These are phyloP conservation scores for Trypoxylon attenuatum DNA, from an alignment of 2,888 invertebrate genomes.

Conservation along the genomic window DNA sequence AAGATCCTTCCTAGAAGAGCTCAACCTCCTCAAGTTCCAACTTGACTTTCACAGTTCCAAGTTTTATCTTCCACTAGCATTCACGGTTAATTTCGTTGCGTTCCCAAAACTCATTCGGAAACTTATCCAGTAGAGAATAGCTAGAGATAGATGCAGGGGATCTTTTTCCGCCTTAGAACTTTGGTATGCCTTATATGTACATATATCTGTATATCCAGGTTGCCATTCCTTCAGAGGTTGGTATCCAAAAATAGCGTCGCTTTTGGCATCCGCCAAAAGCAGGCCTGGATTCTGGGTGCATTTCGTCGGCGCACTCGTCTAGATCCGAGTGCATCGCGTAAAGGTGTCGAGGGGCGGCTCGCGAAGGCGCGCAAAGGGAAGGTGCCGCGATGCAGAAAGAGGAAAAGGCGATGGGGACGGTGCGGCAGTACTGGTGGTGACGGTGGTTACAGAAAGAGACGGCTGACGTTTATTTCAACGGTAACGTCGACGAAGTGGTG, in stretches of 20 bases:
- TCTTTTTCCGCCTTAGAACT: too few species aligned
- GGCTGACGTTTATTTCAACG: conserved; percentile 45
- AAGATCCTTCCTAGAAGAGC: conserved; percentile 32
- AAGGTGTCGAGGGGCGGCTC: background rate
- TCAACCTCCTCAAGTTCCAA: conserved; percentile 20
- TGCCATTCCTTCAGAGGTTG: too few species aligned
- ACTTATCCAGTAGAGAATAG: too few species aligned
- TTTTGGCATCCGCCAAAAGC: too few species aligned
- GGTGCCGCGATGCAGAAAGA: conserved; percentile 4
- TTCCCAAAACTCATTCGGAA: too few species aligned
- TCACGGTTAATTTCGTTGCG: too few species aligned
- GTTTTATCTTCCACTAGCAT: background rate
- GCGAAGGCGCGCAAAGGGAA: conserved; percentile 1
- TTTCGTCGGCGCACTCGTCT: background rate
- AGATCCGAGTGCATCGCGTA: background rate
- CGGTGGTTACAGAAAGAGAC: conserved; percentile 3
- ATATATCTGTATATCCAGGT: too few species aligned
- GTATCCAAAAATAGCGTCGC: too few species aligned
- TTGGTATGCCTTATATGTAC: too few species aligned
- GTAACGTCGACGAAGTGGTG: conserved; percentile 11
- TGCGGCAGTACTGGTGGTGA: conserved; percentile 5
- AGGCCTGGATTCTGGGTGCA: too few species aligned
- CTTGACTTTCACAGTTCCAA: conserved; percentile 18
- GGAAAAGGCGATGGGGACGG: background rate
- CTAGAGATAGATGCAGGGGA: too few species aligned